A percentile compares a stretch with the other conserved stretches of the same genome.
These are phyloP conservation scores for Taurulus bubalis DNA, from an alignment of 2,113 vertebrate genomes.

Conservation along the genomic window DNA sequence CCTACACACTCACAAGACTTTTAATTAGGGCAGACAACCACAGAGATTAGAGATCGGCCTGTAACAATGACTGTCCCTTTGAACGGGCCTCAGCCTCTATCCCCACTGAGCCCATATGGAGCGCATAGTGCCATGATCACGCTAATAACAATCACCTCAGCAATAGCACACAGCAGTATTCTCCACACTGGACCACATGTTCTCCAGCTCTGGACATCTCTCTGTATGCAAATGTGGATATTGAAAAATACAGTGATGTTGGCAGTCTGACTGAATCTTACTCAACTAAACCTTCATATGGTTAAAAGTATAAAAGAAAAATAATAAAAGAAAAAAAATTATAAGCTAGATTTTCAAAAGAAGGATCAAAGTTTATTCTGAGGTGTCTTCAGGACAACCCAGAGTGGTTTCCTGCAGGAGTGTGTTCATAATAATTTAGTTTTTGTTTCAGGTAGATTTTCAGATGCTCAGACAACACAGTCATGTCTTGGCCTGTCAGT, in stretches of 20 bases:
- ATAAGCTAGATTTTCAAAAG: conserved; percentile 3
- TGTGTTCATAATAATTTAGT: conserved; percentile 43
- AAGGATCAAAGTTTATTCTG: conserved; percentile 33
- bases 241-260: conserved; percentile 25
- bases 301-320: conserved; percentile 13
- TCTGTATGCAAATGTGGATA: conserved; percentile 8
- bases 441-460: conserved; percentile 68
- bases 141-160: conserved; percentile 76
- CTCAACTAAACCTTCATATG: conserved; percentile 7
- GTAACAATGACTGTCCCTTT: conserved; percentile 98
- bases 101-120: conserved; percentile 79
- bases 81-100: conserved; percentile 89
- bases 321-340: background rate
- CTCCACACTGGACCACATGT: conserved; percentile 51
- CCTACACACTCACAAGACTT: conserved; percentile 93
- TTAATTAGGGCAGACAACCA: conserved; percentile 99
- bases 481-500: conserved; percentile 58
- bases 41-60: conserved; percentile 95
- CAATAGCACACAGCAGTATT: conserved; percentile 58
- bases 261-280: conserved; percentile 7
- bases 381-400: conserved; percentile 6
- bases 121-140: conserved; percentile 71
- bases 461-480: conserved; percentile 53
- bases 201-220: conserved; percentile 23
- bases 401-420: conserved; percentile 39